Conservation (phyloP, 2,797 vertebrate genomes). For the Sphenodon punctatus region DNA sequence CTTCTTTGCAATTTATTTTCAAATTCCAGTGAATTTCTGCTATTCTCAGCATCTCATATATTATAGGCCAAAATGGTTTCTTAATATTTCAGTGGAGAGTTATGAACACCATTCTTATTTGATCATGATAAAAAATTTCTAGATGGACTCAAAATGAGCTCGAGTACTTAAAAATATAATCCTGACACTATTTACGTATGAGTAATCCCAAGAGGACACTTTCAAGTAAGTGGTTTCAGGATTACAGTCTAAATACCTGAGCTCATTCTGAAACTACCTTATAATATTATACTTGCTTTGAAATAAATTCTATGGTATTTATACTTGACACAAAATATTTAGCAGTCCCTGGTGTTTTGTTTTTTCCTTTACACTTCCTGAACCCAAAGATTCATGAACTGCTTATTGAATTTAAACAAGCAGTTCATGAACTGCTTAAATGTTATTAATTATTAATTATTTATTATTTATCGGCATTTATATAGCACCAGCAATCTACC, state of each 20-base stretch:
- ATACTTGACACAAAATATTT: slow-evolving; percentile 18
- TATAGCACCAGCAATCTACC: no score
- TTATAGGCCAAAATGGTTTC: background rate
- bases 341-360: slow-evolving; percentile 19
- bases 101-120: no score
- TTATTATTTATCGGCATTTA: no score
- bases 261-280: no score
- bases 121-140: no score
- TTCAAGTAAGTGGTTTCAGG: background rate
- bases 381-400: slow-evolving; percentile 51
- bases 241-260: background rate
- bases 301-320: slow-evolving; percentile 39
- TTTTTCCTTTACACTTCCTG: slow-evolving; percentile 27
- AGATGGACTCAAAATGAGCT: background rate
- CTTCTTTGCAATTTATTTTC: background rate
- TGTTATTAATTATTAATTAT: no score
- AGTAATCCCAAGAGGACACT: background rate
- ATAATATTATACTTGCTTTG: slow-evolving; percentile 34
- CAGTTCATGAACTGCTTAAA: slow-evolving; percentile 69
- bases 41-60: background rate
- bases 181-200: background rate
- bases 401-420: slow-evolving; percentile 66
- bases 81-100: background rate
- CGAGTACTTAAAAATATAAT: background rate
- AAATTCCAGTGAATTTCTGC: background rate